Evolutionary conservation across 2,113 vertebrate species (phyloP), one percentile per base, ranked within the genome.

Genomic region (Arvicanthis niloticus): DNA sequence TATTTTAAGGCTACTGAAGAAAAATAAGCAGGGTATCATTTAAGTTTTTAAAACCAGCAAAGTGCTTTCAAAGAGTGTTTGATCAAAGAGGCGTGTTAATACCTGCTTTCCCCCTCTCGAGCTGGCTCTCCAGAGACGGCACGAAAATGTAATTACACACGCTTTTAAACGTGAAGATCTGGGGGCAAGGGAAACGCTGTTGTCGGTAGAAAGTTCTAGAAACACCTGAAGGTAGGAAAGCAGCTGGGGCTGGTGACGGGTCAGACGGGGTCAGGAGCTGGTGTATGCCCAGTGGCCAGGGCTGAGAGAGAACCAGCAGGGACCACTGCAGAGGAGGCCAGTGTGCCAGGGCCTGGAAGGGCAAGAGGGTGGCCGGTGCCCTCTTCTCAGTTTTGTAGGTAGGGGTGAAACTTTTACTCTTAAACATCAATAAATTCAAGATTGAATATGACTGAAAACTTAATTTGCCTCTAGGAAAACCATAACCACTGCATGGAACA

Each of bases 311-410:
- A 40, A 1, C 15, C 5, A 12, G 22, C 22, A 6, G 37, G 56
- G 56, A 56, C 8, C 37, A 3, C 31, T 48, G 5, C 37, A 34
- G 29, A 48, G 22, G 42, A 22, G 67, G 29, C 22, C 24, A 0
- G 2, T 21, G 62, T 17, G 53, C 5, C 4, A 21, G 11, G 62
- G 19, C 15, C 48, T 4, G 45, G 1, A 4, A 7, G 37, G 16
- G 24, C 34, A n/a, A 21, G 8, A 24, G 5, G 21, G 4, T 0
- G 7, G 2, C 9, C 3, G 12, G 12, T 1, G 22, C 34, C 13
- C 22, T 8, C 5, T 2, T 40, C 62, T 40, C 9, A 37, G 15
- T 56, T 40, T 58, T 60, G 40, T 29, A 45, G 7, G 58, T n/a
- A 40, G 10, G 16, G 26, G 42, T 56, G 24, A 80, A 67, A 40